Evolutionary conservation across 2,113 vertebrate species (phyloP).

Genomic region (Muscicapa adusta): DNA sequence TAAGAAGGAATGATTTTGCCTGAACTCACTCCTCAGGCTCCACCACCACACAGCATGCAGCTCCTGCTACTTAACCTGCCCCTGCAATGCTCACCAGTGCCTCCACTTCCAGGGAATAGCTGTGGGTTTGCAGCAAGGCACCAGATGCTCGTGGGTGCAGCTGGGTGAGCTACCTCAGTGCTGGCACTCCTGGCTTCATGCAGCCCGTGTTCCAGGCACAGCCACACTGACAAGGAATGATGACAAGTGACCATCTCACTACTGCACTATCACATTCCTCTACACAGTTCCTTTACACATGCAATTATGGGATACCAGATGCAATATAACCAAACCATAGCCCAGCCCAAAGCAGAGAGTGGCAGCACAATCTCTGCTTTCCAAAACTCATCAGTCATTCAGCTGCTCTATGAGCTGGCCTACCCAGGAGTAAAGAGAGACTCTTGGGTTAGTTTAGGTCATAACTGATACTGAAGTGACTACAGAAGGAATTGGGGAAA

Average conservation of each 20-base stretch:
- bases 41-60: not conserved
- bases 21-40: not conserved
- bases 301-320: not conserved
- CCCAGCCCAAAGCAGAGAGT: not conserved
- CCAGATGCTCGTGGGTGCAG: not conserved
- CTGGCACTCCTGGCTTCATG: not conserved
- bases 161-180: not conserved
- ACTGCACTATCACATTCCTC: not conserved
- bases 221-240: not conserved
- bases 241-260: not conserved
- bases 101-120: not conserved
- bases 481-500: not conserved
- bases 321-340: not conserved
- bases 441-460: not conserved
- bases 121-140: not conserved
- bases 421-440: not conserved
- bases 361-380: not conserved
- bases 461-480: not conserved
- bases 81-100: not conserved
- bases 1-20: not conserved
- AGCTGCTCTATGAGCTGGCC: not conserved
- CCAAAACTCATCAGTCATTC: not conserved
- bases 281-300: not conserved
- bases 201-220: not conserved
- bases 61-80: not conserved